Percentiles rank a stretch among this genome's conserved stretches.
Conservation (phyloP, 2,113 vertebrate species). For the Nerophis ophidion region DNA sequence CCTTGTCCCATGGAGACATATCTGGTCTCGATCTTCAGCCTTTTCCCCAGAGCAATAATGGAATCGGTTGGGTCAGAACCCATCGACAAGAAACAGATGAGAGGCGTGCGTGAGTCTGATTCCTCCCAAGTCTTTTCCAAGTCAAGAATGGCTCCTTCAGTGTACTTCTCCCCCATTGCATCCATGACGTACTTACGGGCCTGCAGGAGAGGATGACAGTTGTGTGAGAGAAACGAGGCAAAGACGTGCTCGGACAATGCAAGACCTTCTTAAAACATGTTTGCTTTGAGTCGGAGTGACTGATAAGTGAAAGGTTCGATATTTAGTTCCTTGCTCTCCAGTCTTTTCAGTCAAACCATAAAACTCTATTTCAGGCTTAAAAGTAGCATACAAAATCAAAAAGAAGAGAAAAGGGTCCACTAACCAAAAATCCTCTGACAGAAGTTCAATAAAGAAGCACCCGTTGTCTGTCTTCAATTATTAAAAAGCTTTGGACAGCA, state of each 20-base stretch:
- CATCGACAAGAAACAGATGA: slow-evolving; percentile 94
- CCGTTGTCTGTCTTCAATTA: slow-evolving; percentile 4
- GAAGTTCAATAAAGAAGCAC: slow-evolving; percentile 8
- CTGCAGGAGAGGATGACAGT: slow-evolving; percentile 50
- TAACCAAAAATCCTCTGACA: slow-evolving; percentile 18
- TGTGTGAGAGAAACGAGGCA: slow-evolving; percentile 1
- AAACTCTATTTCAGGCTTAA: slow-evolving; percentile 18
- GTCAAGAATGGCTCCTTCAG: slow-evolving; percentile 84
- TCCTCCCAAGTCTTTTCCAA: slow-evolving; percentile 93
- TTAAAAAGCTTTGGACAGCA: slow-evolving; percentile 10
- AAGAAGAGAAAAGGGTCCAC: slow-evolving; percentile 16
- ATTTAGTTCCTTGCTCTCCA: slow-evolving; percentile 3
- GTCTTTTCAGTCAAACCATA: slow-evolving; percentile 22
- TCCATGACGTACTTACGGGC: slow-evolving; percentile 89
- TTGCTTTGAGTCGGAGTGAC: slow-evolving; percentile 6
- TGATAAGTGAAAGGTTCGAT: slow-evolving; percentile 15
- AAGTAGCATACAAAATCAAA: slow-evolving; percentile 23
- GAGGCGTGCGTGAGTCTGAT: slow-evolving; percentile 82
- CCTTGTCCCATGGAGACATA: slow-evolving; percentile 97
- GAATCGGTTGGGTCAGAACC: slow-evolving; percentile 92
- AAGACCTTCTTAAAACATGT: not conserved
- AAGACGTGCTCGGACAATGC: slow-evolving; percentile 11
- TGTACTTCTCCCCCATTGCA: slow-evolving; percentile 83
- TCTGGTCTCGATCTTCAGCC: slow-evolving; percentile 79
- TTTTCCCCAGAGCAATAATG: slow-evolving; percentile 88